Base-by-base conservation (phyloP, 1,140 invertebrate genomes). In the Asobara japonica region DNA sequence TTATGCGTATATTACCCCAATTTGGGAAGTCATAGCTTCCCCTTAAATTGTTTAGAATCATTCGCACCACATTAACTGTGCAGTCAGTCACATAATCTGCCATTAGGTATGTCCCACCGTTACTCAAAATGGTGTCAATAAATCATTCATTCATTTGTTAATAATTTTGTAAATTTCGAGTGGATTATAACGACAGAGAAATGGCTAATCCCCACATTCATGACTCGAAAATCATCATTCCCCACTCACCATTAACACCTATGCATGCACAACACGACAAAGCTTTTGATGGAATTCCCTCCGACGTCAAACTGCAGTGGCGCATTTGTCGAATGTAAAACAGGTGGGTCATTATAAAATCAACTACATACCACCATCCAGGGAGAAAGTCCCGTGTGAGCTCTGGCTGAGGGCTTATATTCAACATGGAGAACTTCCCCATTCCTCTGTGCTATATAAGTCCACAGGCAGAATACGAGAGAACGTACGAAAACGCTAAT, bases 261-360 rank as follows among this genome's bases (percentile, higher is more conserved):
- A 36, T 69, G 31, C 48, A 36, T 69, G 16, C 67, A 38, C 30
- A 51, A 60, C 51, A 69, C 60, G 60, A 33, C 33, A 69, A 68
- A 69, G 25, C 48, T 36, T 29, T 45, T 75, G 73, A 79, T 56
- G 51, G 51, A 56, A 56, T 56, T 25, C 51, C 22, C 20, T 25
- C 20, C 25, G 4, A 8, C 3, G n/a, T 65, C 20, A 31, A 29
- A 30, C 11, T 22, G 7, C 51, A 22, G 22, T 56, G 18, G 51
- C 51, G 22, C n/a, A 45, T 68, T 51, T 68, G 22, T 48, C 25
- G 20, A 68, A 69, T 36, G 27, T 61, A 25, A 79, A 81, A 82
- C 80, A 82, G 80, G 80, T 82, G 80, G 79, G 77, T 78, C 78
- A 82, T 82, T 82, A 80, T 80, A 71, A 76, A 75, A 29, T 74